A percentile compares a stretch with the other conserved stretches of the same genome.
phyloP scores from a whole-genome alignment of 2,113 vertebrate genomes.

The Dryoscopus gambensis region DNA sequence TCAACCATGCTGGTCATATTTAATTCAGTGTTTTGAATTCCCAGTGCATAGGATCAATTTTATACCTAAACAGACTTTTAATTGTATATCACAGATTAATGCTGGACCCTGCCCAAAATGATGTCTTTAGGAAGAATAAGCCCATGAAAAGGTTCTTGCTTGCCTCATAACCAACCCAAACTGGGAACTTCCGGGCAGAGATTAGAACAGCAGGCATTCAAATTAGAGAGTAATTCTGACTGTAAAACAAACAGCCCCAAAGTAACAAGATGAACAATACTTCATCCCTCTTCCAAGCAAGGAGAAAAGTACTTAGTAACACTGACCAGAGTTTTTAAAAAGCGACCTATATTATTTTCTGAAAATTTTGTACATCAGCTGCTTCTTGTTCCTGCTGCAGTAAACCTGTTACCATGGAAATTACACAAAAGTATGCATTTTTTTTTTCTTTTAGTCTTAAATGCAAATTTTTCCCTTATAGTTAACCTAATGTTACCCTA shows the following conservation, averaged over 20 bases:
- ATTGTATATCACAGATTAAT: background rate
- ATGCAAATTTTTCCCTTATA: background rate
- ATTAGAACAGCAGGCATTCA: background rate
- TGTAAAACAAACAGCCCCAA: background rate
- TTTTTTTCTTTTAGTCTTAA: background rate
- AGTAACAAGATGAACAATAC: background rate
- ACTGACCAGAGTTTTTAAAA: background rate
- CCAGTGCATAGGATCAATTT: background rate
- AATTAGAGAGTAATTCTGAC: background rate
- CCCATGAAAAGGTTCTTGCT: background rate
- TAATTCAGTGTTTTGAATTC: background rate
- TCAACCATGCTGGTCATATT: background rate
- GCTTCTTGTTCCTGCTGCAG: background rate
- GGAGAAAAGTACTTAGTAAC: background rate
- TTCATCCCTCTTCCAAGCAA: background rate
- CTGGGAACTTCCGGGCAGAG: background rate
- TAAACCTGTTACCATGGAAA: background rate
- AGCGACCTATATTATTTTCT: rapidly evolving
- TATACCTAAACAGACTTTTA: background rate
- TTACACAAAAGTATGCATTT: background rate
- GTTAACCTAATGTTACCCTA: background rate
- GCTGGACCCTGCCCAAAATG: background rate
- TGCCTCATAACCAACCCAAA: background rate
- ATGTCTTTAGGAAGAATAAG: background rate
- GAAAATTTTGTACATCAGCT: background rate